phyloP scores from a whole-genome alignment of 2,113 vertebrate genomes.

The Thryonomys swinderianus region DNA sequence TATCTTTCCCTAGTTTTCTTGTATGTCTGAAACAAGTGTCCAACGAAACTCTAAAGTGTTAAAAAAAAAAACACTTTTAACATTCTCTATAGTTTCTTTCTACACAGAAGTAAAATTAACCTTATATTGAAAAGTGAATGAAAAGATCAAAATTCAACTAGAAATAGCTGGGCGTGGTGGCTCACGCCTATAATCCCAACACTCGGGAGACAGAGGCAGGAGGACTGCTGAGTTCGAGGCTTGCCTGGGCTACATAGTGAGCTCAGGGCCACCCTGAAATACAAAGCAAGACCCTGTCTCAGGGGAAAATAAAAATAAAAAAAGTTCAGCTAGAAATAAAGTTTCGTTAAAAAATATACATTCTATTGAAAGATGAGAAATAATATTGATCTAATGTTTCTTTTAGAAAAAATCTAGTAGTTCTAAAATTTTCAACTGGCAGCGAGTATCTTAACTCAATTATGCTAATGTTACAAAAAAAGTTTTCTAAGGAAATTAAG shows the following conservation, averaged over 20 bases:
- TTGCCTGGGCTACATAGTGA: too few relatives aligned
- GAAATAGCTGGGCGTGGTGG: too few relatives aligned
- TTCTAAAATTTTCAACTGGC: slow-evolving; percentile 23
- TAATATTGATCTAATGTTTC: slow-evolving; percentile 51
- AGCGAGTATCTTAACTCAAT: slow-evolving; percentile 1
- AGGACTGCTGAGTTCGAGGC: too few relatives aligned
- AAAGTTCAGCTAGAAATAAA: slow-evolving; percentile 60
- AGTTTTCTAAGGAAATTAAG: slow-evolving; percentile 41
- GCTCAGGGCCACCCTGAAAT: too few relatives aligned
- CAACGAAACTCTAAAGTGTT: neutral
- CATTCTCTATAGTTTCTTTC: neutral
- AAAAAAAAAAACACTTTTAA: slow-evolving; percentile 27
- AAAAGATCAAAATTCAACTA: slow-evolving; percentile 53
- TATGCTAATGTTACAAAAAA: slow-evolving; percentile 12
- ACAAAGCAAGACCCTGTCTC: too few relatives aligned
- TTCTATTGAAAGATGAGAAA: slow-evolving; percentile 11
- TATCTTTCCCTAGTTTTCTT: neutral
- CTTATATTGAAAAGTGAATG: neutral
- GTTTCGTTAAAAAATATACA: slow-evolving; percentile 16
- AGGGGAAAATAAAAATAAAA: too few relatives aligned
- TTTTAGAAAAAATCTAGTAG: neutral
- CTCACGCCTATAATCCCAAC: too few relatives aligned
- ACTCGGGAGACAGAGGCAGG: too few relatives aligned
- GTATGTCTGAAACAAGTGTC: neutral
- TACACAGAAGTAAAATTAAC: slow-evolving; percentile 1